Base-by-base conservation (phyloP, 2,888 invertebrate species). In the Harpalus rubripes region DNA sequence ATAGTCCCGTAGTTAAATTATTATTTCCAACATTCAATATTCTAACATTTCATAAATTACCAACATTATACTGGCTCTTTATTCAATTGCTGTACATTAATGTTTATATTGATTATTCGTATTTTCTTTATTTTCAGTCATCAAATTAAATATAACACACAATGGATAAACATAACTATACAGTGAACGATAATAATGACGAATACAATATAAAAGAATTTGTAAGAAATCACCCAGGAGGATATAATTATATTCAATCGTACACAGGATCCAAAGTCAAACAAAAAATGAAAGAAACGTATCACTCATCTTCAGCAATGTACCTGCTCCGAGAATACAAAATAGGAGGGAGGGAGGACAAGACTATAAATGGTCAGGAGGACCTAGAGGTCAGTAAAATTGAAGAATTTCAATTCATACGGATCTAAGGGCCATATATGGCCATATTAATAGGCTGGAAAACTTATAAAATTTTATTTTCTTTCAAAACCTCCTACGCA, bases 201-300 rank as follows among this genome's bases (percentile, higher is more conserved):
- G 90, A 90, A 76, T 96, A 96, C 90, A 94, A 96, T 89, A 91
- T 96, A 81, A 91, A 93, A 72, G 90, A 92, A 52, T 96, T 96
- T 88, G 88, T 95, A 79, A 92, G 92, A 80, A 94, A 95, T 87
- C 96, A 96, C 90, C 96, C 96, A 0, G 96, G 96, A 0, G 96
- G 96, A 0, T 89, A 93, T 0, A 94, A 94, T 87, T 94, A 94
- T 0, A 90, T 96, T 0, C 91, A 92, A 87, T 90, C 90, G n/a
- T 94, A 92, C 87, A 91, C 92, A 88, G 93, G 93, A 4, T 93
- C 92, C 88, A 93, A 93, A 80, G 90, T 95, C 44, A 89, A 92
- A 18, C 90, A 91, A 16, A 93, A 92, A 12, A 93, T 95, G 92
- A 87, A 89, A 68, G 91, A 92, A 18, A 93, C 92, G 52, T 92